Percentiles rank a stretch among this genome's conserved stretches.
Conservation (phyloP, 2,797 vertebrate species). For the Argyrosomus regius region DNA sequence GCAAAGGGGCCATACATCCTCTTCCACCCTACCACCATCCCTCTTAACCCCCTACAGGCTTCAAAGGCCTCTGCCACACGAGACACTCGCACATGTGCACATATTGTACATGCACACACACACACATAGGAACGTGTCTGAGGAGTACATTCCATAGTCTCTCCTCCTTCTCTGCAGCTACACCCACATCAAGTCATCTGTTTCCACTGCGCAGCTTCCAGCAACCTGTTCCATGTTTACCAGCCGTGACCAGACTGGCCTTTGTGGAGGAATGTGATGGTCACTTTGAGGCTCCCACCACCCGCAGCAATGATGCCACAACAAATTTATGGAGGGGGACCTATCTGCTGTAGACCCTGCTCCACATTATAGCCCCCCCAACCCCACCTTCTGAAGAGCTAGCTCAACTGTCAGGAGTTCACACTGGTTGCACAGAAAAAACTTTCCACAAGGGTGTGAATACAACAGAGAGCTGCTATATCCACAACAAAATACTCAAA, state of each 20-base stretch:
- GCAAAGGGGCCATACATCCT: slow-evolving; percentile 75
- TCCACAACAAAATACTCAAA: slow-evolving; percentile 62
- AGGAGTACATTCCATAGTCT: slow-evolving; percentile 57
- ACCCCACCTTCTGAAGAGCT: slow-evolving; percentile 5
- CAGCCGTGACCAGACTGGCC: slow-evolving; percentile 54
- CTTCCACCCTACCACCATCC: slow-evolving; percentile 56
- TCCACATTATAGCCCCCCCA: slow-evolving; percentile 21
- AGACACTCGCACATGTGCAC: slow-evolving; percentile 52
- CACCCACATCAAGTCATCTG: slow-evolving; percentile 55
- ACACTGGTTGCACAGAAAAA: slow-evolving; percentile 28
- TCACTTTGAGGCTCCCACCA: slow-evolving; percentile 58
- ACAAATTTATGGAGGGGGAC: slow-evolving; percentile 64
- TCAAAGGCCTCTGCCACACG: slow-evolving; percentile 78
- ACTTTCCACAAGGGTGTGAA: slow-evolving; percentile 59
- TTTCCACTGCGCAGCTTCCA: slow-evolving; percentile 58
- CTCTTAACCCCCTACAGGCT: slow-evolving; percentile 74
- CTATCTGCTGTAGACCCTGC: slow-evolving; percentile 3
- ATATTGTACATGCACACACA: slow-evolving; percentile 18
- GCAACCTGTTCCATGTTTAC: slow-evolving; percentile 67
- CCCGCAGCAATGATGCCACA: slow-evolving; percentile 66
- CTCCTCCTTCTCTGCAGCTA: slow-evolving; percentile 27
- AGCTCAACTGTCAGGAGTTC: slow-evolving; percentile 25
- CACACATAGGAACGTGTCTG: slow-evolving; percentile 21
- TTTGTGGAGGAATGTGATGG: slow-evolving; percentile 40
- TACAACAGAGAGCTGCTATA: slow-evolving; percentile 64